Evolutionary conservation across 2,888 invertebrate genomes (phyloP).

Genomic region (Hydriomena furcata): DNA sequence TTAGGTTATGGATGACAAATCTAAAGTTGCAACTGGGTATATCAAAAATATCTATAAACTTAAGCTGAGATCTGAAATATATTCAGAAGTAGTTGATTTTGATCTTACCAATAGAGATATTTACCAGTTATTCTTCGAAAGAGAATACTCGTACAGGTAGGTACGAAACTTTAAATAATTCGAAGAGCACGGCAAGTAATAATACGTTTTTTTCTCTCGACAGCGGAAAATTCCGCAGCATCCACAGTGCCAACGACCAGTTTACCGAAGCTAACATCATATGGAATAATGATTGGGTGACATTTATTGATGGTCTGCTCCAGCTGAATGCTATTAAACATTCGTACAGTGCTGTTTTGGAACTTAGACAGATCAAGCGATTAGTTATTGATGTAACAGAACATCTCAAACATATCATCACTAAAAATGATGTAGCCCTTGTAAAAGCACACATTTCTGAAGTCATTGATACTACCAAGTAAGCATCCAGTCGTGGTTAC

Average conservation of each 20-base stretch:
- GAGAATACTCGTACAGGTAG: conserved; percentile 19
- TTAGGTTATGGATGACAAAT: conserved; percentile 18
- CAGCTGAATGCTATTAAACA: conserved; percentile 87
- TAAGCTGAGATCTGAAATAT: background rate
- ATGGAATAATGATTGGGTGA: conserved; percentile 91
- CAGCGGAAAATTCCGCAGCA: conserved; percentile 51
- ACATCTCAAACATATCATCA: conserved; percentile 23
- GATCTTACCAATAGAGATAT: conserved; percentile 10
- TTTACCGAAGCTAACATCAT: conserved; percentile 54
- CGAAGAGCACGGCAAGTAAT: too few relatives aligned
- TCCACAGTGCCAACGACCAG: conserved; percentile 34
- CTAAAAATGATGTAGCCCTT: conserved; percentile 11
- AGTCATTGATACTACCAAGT: conserved; percentile 37
- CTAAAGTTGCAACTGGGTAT: conserved; percentile 21
- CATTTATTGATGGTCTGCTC: conserved; percentile 91
- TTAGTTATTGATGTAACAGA: conserved; percentile 38
- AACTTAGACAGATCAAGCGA: conserved; percentile 77
- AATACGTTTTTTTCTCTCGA: conserved; percentile 2
- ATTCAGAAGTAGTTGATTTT: background rate
- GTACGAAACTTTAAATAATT: conserved; percentile 1
- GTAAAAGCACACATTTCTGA: conserved; percentile 32
- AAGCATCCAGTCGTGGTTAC: background rate
- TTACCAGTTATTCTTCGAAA: conserved; percentile 22
- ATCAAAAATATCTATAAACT: conserved; percentile 3
- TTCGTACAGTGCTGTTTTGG: conserved; percentile 81